Evolutionary conservation across 2,113 vertebrate genomes (phyloP).

Genomic region (Pterocles burchelli): DNA sequence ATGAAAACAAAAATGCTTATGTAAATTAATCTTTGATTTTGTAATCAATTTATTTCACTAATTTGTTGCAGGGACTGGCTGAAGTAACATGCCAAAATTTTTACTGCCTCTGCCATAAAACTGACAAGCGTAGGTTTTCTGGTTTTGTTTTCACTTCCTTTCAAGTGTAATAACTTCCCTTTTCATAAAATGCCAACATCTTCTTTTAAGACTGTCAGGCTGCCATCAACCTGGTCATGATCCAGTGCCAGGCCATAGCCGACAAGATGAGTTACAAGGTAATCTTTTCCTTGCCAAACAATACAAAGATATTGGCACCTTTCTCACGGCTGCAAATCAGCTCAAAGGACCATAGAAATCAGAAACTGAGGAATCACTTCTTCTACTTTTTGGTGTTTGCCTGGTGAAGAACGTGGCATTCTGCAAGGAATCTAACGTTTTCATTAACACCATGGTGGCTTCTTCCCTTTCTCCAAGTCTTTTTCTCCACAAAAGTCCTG

Average conservation of each 20-base stretch:
- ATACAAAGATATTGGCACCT: conserved; percentile 57
- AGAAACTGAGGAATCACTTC: conserved; percentile 12
- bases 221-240: conserved; percentile 60
- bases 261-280: conserved; percentile 65
- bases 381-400: conserved; percentile 20
- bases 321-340: conserved; percentile 47
- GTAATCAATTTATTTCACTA: conserved; percentile 48
- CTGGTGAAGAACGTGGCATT: background rate
- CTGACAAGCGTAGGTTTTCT: conserved; percentile 43
- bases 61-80: conserved; percentile 55
- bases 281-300: conserved; percentile 39
- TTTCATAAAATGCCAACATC: conserved; percentile 67
- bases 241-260: conserved; percentile 50
- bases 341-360: conserved; percentile 25
- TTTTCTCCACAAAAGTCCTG: conserved; percentile 20
- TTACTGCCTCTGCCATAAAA: conserved; percentile 64
- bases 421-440: conserved; percentile 5
- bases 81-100: conserved; percentile 34
- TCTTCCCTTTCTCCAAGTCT: conserved; percentile 2
- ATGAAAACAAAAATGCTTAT: conserved; percentile 28
- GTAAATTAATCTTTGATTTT: conserved; percentile 62
- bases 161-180: conserved; percentile 66
- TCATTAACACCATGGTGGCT: background rate
- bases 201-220: conserved; percentile 54
- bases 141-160: conserved; percentile 65